Percentiles rank a stretch among this genome's conserved stretches.
Conservation (phyloP, 2,113 vertebrate genomes). For the Microtus oregoni region DNA sequence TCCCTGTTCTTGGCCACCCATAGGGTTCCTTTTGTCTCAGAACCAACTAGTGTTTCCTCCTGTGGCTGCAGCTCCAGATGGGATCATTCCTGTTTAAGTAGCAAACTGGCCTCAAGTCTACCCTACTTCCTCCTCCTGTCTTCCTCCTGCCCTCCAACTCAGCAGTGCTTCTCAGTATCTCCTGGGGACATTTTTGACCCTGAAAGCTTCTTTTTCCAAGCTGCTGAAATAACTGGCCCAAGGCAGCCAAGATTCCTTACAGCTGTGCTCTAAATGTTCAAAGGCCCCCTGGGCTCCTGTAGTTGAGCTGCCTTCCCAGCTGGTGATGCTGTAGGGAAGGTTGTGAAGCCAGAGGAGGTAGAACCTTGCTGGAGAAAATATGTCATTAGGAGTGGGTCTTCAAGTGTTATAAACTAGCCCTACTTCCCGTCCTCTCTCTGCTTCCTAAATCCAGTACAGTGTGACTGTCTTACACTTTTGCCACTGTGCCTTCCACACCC, state of each 20-base stretch:
- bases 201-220: conserved; percentile 34
- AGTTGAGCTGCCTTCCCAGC: background rate
- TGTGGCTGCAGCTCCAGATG: background rate
- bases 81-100: background rate
- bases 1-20: background rate
- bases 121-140: too few relatives aligned
- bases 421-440: background rate
- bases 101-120: background rate
- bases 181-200: background rate
- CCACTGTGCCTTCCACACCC: background rate
- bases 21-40: background rate
- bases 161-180: background rate
- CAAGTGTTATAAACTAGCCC: background rate
- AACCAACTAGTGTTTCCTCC: background rate
- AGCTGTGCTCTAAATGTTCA: background rate
- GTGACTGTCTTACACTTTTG: background rate
- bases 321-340: background rate
- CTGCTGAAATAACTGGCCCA: background rate
- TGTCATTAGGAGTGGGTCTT: background rate
- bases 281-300: background rate
- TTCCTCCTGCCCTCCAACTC: background rate
- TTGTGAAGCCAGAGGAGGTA: background rate
- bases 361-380: background rate
- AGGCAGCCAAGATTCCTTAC: background rate
- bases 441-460: background rate